Evolutionary conservation across 2,113 vertebrate species (phyloP).

Genomic region (Dascyllus trimaculatus): DNA sequence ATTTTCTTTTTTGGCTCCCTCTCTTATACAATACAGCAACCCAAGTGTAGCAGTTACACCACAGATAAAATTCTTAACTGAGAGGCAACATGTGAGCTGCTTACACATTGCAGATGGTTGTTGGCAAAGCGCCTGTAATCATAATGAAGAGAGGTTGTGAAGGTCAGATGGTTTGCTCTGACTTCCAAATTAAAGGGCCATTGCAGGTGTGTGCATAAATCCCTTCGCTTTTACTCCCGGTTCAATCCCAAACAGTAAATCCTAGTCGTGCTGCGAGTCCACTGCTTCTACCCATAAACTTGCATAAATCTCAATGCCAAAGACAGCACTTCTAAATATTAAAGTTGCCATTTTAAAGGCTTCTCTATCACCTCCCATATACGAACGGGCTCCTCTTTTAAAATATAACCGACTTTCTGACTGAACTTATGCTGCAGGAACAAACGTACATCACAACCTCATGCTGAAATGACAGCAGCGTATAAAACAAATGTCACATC

Average conservation of each 20-base stretch:
- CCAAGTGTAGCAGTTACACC: constrained; percentile 40
- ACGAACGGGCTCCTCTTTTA: constrained; percentile 10
- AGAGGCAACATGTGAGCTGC: constrained; percentile 26
- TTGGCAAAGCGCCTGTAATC: constrained; percentile 46
- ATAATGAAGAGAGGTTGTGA: constrained; percentile 51
- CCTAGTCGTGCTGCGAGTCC: background rate
- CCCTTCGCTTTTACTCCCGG: background rate
- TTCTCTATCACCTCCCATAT: background rate
- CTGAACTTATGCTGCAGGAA: background rate
- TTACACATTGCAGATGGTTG: constrained; percentile 45
- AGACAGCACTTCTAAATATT: constrained; percentile 42
- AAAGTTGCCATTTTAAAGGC: constrained; percentile 10
- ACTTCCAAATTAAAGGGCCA: constrained; percentile 49
- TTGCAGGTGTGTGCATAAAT: constrained; percentile 28
- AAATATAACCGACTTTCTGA: constrained; percentile 20
- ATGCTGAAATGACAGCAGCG: background rate
- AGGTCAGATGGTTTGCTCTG: constrained; percentile 12
- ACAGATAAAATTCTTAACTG: constrained; percentile 43
- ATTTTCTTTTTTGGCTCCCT: constrained; percentile 2
- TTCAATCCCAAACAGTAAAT: constrained; percentile 21
- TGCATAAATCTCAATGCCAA: constrained; percentile 28
- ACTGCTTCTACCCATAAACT: constrained; percentile 10
- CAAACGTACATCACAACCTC: constrained; percentile 26
- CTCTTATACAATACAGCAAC: constrained; percentile 21
- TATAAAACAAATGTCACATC: constrained; percentile 16